Evolutionary conservation across 2,113 vertebrate genomes (phyloP).

Genomic region (Motacilla tschutschensis): DNA sequence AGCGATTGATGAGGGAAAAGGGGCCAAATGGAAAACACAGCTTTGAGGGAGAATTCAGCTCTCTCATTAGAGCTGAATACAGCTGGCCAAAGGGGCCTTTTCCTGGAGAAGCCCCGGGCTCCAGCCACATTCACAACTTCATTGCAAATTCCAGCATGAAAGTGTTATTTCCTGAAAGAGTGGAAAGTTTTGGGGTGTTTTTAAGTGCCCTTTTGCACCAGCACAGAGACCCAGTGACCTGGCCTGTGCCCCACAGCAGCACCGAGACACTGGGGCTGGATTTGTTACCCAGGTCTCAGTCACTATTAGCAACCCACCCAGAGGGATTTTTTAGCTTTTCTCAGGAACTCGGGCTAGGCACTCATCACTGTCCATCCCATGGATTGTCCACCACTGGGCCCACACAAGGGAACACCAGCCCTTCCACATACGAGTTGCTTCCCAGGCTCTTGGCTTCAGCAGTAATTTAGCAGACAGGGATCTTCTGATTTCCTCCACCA

Average conservation of each 20-base stretch:
- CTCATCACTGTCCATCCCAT: neutral
- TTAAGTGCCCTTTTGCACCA: neutral
- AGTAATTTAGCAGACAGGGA: neutral
- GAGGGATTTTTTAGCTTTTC: neutral
- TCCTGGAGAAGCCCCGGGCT: neutral
- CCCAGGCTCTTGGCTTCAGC: neutral
- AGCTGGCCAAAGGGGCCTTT: conserved; percentile 52
- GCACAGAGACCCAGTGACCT: neutral
- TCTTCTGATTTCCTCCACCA: neutral
- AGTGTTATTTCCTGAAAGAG: conserved; percentile 65
- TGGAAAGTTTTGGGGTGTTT: neutral
- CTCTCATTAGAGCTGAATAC: conserved; percentile 53
- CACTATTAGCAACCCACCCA: neutral
- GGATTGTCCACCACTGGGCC: neutral
- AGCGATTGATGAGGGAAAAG: conserved; percentile 69
- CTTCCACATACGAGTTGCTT: neutral
- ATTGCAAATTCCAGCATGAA: conserved; percentile 67
- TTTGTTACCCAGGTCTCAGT: neutral
- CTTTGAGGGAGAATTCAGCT: conserved; percentile 46
- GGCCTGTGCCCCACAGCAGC: neutral
- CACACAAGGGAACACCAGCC: neutral
- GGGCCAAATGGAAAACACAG: conserved; percentile 48
- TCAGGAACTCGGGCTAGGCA: neutral
- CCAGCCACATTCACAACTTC: conserved; percentile 43
- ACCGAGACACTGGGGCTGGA: too few species aligned